Base-by-base conservation (phyloP, 2,888 invertebrate genomes). In the Beris chalybata region DNA sequence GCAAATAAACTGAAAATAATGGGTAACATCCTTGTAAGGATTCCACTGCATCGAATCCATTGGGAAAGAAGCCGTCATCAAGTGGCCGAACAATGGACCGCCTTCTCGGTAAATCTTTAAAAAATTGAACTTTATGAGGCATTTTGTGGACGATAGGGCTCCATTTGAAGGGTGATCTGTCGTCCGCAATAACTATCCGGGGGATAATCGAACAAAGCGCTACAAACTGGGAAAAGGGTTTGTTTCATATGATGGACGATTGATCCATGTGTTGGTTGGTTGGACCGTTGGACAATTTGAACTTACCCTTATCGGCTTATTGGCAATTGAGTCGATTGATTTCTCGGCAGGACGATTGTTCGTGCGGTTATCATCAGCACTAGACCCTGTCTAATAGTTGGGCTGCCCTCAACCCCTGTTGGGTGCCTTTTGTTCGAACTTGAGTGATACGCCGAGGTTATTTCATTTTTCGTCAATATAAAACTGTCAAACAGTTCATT, bases 281-380 rank as follows among this genome's bases (percentile, higher is more conserved):
- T 5, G 22, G 22, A 56, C 43, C 15, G n/a, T n/a, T 31, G 12
- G 29, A 47, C 30, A 30, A 13, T 56, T 32, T 43, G 38, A 56
- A 43, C 38, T 38, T 38, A 38, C 43, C 58, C 58, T 30, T 52
- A 15, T 61, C 52, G 52, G 52, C 12, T 29, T 52, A 61, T 61
- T 22, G 52, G 50, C 38, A 50, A 61, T 61, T 61, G 47, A 61
- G 61, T 61, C 61, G 38, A 61, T 61, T 61, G 61, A 52, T 61
- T 61, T 30, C 52, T 61, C 50, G 52, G 22, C 11, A 50, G n/a
- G 32, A 61, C 38, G 38, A 38, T 59, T 32, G 61, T 38, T 50
- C 50, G 61, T 12, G 38, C 29, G 50, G 50, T 52, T 61, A 52
- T 61, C 50, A 50, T 50, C 61, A 61, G 30, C 43, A 38, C 9